These are phyloP conservation scores for Podarcis cretensis DNA, from an alignment of 2,113 vertebrate genomes.

Conservation along the genomic window DNA sequence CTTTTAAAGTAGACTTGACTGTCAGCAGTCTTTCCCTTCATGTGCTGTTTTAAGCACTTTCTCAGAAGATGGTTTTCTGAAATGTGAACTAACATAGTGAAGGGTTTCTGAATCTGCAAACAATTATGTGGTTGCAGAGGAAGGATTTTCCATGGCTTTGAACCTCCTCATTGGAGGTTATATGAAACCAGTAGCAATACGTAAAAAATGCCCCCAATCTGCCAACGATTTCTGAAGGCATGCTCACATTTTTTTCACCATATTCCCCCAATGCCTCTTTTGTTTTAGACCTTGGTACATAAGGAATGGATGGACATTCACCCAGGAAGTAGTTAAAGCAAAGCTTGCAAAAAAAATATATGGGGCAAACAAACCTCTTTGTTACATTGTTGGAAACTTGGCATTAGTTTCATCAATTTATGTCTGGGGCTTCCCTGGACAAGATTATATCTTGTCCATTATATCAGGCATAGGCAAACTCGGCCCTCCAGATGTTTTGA, in stretches of 20 bases:
- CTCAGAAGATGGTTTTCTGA: slow-evolving; percentile 32
- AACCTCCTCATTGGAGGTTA: background rate
- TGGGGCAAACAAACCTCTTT: background rate
- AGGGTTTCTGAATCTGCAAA: slow-evolving; percentile 19
- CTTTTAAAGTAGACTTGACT: background rate
- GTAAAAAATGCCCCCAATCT: background rate
- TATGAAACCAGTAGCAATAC: background rate
- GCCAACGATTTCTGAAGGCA: background rate
- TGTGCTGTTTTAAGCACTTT: slow-evolving; percentile 6
- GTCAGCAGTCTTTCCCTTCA: background rate
- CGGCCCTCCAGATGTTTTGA: too few relatives aligned
- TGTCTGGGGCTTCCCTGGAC: background rate
- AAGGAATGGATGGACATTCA: background rate
- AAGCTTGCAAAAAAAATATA: background rate
- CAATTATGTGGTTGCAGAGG: slow-evolving; percentile 16
- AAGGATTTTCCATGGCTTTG: background rate
- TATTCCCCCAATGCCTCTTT: background rate
- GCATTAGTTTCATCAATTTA: background rate
- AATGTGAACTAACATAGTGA: slow-evolving; percentile 32
- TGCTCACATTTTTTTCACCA: background rate
- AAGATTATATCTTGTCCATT: too few relatives aligned
- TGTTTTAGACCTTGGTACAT: background rate
- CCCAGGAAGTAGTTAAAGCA: background rate
- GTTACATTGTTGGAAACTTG: background rate
- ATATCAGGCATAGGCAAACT: too few relatives aligned